phyloP scores from a whole-genome alignment of 2,797 vertebrate species.

The Rhinogobio ventralis region DNA sequence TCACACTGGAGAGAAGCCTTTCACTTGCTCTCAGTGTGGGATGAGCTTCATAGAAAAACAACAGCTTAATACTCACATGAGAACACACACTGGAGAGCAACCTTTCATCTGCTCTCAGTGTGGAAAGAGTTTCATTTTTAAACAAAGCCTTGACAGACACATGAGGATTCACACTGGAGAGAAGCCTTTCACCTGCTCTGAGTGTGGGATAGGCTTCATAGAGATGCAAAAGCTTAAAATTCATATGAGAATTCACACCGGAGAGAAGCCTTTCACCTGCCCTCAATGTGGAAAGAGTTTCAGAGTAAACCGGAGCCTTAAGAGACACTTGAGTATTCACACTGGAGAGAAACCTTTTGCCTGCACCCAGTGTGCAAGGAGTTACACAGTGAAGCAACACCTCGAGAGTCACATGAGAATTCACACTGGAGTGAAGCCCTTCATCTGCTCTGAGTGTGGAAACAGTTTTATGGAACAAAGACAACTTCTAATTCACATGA shows the following conservation, averaged over 20 bases:
- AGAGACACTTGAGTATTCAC: constrained; percentile 23
- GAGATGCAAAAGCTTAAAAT: constrained; percentile 17
- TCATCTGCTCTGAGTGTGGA: constrained; percentile 4
- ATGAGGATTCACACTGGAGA: not conserved
- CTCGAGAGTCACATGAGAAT: constrained; percentile 15
- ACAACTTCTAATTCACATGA: constrained; percentile 15
- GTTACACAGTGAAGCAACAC: constrained; percentile 18
- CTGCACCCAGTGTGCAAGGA: not conserved
- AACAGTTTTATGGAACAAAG: not conserved
- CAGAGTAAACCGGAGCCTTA: constrained; percentile 3
- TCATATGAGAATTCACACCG: constrained; percentile 1
- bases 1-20: constrained; percentile 12
- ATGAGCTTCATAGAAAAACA: constrained; percentile 12
- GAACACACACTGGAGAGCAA: constrained; percentile 20
- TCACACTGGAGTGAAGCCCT: constrained; percentile 20
- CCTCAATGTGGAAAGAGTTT: constrained; percentile 11
- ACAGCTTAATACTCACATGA: constrained; percentile 6
- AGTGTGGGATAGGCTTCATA: constrained; percentile 10
- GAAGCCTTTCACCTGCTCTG: not conserved
- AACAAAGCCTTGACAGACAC: constrained; percentile 19
- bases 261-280: constrained; percentile 10
- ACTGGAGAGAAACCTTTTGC: not conserved
- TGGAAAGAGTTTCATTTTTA: constrained; percentile 15
- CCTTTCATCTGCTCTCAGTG: constrained; percentile 16
- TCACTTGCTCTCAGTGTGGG: not conserved